Conservation (phyloP, 2,888 invertebrate species). For the Amphipoea lucens region DNA sequence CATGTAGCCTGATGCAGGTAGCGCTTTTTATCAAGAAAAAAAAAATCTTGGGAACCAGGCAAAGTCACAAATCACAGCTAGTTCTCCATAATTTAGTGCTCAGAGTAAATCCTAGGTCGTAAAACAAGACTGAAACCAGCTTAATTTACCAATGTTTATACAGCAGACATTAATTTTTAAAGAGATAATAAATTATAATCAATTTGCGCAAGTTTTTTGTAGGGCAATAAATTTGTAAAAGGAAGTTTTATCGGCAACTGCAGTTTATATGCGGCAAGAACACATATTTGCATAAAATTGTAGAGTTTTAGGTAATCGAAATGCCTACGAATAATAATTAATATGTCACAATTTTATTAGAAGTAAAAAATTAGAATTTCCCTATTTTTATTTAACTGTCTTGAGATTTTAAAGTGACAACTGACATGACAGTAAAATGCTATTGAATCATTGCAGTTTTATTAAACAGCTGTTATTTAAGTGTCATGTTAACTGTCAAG, state of each 20-base stretch:
- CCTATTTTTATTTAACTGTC: neutral
- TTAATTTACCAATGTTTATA: constrained; percentile 56
- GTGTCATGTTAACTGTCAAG: neutral
- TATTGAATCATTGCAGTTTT: neutral
- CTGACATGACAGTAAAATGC: neutral
- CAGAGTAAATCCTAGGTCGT: constrained; percentile 38
- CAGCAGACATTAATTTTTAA: constrained; percentile 62
- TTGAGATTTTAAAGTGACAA: neutral
- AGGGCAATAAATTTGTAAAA: constrained; percentile 51
- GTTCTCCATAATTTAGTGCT: constrained; percentile 57
- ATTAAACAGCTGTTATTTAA: neutral
- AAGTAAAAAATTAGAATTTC: neutral
- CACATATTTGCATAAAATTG: constrained; percentile 21
- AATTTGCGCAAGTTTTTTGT: constrained; percentile 60
- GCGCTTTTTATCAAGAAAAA: neutral
- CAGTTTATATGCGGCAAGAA: constrained; percentile 9
- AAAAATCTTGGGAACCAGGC: neutral
- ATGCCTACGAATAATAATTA: neutral
- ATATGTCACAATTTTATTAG: constrained; percentile 1
- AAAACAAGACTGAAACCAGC: constrained; percentile 47
- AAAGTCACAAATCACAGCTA: constrained; percentile 10
- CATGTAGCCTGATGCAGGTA: neutral
- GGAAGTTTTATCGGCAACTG: constrained; percentile 14
- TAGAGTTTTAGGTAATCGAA: neutral
- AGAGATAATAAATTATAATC: constrained; percentile 67